Conservation (phyloP, 2,888 invertebrate species). For the Macrophya annulata region DNA sequence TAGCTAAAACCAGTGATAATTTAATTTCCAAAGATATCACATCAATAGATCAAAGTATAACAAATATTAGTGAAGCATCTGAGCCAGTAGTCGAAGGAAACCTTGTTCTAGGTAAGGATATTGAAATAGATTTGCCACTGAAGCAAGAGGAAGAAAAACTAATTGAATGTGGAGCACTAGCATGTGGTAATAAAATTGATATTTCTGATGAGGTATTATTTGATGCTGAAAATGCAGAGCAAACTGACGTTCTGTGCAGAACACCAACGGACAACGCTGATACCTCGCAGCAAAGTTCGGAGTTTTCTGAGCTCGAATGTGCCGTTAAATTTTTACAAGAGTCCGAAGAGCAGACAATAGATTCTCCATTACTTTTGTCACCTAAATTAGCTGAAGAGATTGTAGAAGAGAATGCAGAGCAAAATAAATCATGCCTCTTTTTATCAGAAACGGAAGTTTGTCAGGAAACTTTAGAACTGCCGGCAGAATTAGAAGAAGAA, state of each 20-base stretch:
- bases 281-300: conserved; percentile 66
- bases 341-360: conserved; percentile 78
- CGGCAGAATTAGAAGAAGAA: conserved; percentile 66
- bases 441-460: conserved; percentile 66
- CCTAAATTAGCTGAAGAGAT: conserved; percentile 69
- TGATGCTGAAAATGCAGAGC: conserved; percentile 60
- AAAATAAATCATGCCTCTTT: conserved; percentile 66
- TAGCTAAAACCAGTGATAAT: conserved; percentile 55
- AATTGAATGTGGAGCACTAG: conserved; percentile 42
- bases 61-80: background rate
- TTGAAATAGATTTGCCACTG: conserved; percentile 35
- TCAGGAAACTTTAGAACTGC: conserved; percentile 68
- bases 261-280: conserved; percentile 61
- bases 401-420: conserved; percentile 63
- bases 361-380: conserved; percentile 74
- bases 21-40: background rate
- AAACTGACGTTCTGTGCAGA: conserved; percentile 60
- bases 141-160: conserved; percentile 36
- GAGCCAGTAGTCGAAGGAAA: background rate
- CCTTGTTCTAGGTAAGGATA: conserved; percentile 19
- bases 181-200: conserved; percentile 63
- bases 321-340: conserved; percentile 77
- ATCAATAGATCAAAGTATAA: background rate
- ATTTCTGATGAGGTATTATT: conserved; percentile 65
- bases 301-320: conserved; percentile 75